phyloP scores from a whole-genome alignment of 2,888 invertebrate species.

The Eupelmus urozonus region DNA sequence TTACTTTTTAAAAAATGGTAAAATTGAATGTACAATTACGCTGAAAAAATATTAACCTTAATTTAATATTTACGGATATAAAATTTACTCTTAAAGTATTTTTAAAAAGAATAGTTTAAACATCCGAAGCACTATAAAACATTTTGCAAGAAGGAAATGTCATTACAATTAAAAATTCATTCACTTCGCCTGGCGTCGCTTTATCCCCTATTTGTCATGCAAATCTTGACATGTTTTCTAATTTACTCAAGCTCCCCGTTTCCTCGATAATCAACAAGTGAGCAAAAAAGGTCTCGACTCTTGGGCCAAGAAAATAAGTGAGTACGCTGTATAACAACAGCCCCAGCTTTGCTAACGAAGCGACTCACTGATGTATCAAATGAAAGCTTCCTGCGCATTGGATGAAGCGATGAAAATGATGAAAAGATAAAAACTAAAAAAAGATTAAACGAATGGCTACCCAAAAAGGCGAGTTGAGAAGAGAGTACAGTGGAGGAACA shows the following conservation, averaged over 20 bases:
- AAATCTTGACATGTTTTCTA: constrained; percentile 34
- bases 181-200: background rate
- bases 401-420: background rate
- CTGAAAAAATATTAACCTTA: no score
- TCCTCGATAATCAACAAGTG: constrained; percentile 42
- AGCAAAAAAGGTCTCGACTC: background rate
- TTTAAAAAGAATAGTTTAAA: no score
- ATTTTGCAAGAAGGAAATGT: no score
- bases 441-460: background rate
- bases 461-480: no score
- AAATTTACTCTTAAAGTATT: no score
- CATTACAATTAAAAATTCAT: constrained; percentile 4
- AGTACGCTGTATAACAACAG: no score
- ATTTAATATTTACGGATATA: no score
- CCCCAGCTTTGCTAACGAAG: constrained; percentile 25
- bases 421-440: background rate
- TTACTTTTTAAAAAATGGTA: no score
- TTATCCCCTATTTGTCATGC: constrained; percentile 36
- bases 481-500: no score
- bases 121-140: no score
- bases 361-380: constrained; percentile 6
- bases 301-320: background rate
- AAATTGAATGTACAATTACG: no score
- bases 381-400: background rate
- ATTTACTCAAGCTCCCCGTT: constrained; percentile 25